Evolutionary conservation across 2,113 vertebrate species (phyloP).

Genomic region (Pelusios castaneus): DNA sequence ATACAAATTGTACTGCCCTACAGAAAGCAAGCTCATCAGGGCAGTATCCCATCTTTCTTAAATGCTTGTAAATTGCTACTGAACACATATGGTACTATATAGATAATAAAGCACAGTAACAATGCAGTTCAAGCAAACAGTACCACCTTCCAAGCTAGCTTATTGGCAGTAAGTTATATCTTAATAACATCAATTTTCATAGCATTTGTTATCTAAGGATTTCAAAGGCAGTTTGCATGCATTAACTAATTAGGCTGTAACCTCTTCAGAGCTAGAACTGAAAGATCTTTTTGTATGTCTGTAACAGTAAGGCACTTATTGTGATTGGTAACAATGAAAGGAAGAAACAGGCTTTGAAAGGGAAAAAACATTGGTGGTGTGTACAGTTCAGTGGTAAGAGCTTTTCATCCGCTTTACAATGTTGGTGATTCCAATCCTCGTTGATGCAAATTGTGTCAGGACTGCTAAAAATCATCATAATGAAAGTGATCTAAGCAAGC

Average conservation of each 20-base stretch:
- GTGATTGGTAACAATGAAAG: constrained; percentile 25
- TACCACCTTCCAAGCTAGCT: too few species aligned
- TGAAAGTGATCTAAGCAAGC: not conserved
- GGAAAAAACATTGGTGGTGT: not conserved
- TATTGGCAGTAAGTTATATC: too few species aligned
- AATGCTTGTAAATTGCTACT: not conserved
- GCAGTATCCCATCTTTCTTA: not conserved
- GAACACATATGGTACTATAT: not conserved
- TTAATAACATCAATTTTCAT: constrained; percentile 34
- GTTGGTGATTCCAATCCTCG: too few species aligned
- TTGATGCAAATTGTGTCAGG: too few species aligned
- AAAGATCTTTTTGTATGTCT: constrained; percentile 31
- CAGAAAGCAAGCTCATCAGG: not conserved
- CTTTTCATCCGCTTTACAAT: too few species aligned
- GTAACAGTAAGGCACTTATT: constrained; percentile 34
- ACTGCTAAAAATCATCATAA: too few species aligned
- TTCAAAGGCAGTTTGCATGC: constrained; percentile 41
- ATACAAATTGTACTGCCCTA: not conserved
- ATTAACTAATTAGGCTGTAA: constrained; percentile 39
- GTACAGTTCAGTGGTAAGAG: too few species aligned
- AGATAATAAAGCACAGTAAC: too few species aligned
- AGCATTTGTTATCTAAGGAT: constrained; percentile 41
- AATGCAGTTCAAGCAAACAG: too few species aligned
- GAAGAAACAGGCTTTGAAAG: constrained; percentile 16
- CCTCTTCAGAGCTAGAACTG: constrained; percentile 15